A percentile compares a stretch with the other conserved stretches of the same genome.
Conservation (phyloP, 1,140 invertebrate species). For the Ips nitidus region DNA sequence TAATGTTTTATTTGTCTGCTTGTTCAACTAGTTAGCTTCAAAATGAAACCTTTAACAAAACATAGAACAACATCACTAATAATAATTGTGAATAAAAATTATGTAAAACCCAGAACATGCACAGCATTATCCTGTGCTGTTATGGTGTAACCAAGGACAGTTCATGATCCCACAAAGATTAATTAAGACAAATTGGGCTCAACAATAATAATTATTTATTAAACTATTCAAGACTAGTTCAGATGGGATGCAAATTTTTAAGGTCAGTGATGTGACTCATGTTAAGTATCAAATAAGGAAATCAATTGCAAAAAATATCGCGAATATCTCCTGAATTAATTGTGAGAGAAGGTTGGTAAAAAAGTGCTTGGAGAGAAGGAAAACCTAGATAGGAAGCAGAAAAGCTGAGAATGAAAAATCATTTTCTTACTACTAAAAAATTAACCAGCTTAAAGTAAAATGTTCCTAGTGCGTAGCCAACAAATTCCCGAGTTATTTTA, state of each 20-base stretch:
- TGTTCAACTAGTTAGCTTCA: too few species aligned
- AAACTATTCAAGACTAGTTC: constrained; percentile 28
- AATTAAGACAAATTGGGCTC: constrained; percentile 24
- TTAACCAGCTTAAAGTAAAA: too few species aligned
- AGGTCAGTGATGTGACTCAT: constrained; percentile 31
- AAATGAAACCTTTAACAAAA: too few species aligned
- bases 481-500: background rate
- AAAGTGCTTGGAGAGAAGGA: background rate
- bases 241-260: constrained; percentile 32
- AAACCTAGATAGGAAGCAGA: background rate
- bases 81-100: too few species aligned
- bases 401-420: too few species aligned
- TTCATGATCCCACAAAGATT: constrained; percentile 12
- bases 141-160: background rate
- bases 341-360: background rate
- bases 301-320: background rate
- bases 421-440: too few species aligned
- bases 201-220: constrained; percentile 19
- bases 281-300: constrained; percentile 23
- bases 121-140: too few species aligned
- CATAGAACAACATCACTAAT: too few species aligned
- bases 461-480: too few species aligned
- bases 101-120: too few species aligned
- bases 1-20: too few species aligned
- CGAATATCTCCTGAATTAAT: background rate